phyloP scores from a whole-genome alignment of 2,797 vertebrate species.

The Tympanoctomys barrerae region DNA sequence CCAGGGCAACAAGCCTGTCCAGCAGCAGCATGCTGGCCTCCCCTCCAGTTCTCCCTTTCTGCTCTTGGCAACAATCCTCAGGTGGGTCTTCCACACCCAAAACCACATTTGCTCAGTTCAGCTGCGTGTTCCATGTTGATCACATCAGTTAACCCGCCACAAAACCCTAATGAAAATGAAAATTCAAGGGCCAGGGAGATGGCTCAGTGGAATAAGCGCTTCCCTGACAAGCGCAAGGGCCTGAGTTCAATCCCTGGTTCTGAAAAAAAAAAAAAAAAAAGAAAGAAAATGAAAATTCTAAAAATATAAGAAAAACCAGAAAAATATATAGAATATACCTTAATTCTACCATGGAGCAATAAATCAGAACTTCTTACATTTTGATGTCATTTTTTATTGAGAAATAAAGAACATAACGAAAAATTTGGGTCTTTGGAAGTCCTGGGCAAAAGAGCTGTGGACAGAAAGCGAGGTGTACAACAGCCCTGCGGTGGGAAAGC shows the following conservation, averaged over 20 bases:
- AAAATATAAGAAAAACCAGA: neutral
- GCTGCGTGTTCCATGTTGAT: neutral
- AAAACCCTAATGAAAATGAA: neutral
- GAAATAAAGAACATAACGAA: neutral
- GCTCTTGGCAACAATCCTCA: neutral
- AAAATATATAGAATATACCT: neutral
- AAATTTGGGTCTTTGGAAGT: neutral
- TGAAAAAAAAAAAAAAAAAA: no score
- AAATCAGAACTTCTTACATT: neutral
- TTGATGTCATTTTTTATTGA: neutral
- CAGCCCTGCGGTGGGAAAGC: neutral
- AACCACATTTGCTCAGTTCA: neutral
- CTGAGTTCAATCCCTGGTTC: no score
- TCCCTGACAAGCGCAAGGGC: no score
- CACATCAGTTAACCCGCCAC: neutral
- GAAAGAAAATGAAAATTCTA: neutral
- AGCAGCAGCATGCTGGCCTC: neutral
- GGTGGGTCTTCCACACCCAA: neutral
- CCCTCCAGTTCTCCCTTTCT: neutral
- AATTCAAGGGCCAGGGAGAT: no score
- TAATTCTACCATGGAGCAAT: neutral
- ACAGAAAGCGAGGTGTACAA: neutral
- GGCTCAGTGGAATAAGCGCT: no score
- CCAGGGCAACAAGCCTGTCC: neutral
- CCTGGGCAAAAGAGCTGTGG: neutral